phyloP scores from a whole-genome alignment of 2,113 vertebrate genomes.

The Plestiodon gilberti region DNA sequence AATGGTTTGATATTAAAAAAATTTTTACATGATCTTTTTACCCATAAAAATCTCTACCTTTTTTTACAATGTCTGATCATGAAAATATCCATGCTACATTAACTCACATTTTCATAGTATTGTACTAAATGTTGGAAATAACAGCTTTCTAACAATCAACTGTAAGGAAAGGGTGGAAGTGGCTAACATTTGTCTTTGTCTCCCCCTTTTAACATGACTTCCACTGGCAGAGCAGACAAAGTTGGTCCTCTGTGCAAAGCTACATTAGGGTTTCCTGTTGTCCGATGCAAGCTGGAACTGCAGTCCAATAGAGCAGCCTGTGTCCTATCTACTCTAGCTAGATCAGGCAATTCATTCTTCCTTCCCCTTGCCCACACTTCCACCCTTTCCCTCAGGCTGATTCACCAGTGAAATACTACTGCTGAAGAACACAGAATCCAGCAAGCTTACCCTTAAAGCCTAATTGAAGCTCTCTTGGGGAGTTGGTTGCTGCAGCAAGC shows the following conservation, averaged over 20 bases:
- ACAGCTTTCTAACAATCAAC: background rate
- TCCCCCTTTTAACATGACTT: background rate
- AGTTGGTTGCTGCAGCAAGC: background rate
- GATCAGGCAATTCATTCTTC: background rate
- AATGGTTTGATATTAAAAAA: too few species aligned
- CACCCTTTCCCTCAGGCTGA: background rate
- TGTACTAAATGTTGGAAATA: background rate
- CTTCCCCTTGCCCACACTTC: too few species aligned
- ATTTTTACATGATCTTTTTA: too few species aligned
- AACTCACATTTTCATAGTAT: background rate
- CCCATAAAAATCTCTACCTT: too few species aligned
- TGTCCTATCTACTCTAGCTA: background rate
- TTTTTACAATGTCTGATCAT: too few species aligned
- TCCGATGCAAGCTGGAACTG: background rate
- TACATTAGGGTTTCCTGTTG: background rate
- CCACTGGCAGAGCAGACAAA: background rate
- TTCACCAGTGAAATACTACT: background rate
- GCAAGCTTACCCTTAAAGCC: background rate
- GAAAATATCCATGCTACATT: too few species aligned
- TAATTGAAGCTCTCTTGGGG: background rate
- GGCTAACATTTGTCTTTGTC: background rate
- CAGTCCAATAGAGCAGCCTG: background rate
- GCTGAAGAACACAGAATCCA: background rate
- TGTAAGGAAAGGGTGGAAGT: too few species aligned
- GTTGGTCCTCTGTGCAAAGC: background rate